Evolutionary conservation across 37 sponge, comb jelly and placozoan genomes (phyloP).

Genomic region (Bolinopsis microptera): DNA sequence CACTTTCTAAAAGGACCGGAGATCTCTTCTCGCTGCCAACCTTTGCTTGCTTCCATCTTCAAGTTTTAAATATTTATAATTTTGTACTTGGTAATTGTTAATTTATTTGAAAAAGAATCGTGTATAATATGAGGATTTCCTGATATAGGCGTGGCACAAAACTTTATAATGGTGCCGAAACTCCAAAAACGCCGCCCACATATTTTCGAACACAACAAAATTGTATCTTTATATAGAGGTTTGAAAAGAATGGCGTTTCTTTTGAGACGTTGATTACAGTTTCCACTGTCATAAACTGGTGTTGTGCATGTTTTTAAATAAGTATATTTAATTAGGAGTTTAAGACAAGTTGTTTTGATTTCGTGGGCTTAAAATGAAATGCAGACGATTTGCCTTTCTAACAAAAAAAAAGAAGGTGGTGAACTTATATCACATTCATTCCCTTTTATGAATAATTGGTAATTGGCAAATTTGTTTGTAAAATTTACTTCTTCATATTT

Average conservation of each 20-base stretch:
- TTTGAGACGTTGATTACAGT: neutral
- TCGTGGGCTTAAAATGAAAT: neutral
- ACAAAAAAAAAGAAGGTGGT: neutral
- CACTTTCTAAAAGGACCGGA: neutral
- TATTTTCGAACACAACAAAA: neutral
- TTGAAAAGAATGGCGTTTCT: neutral
- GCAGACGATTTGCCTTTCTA: neutral
- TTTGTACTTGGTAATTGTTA: constrained; percentile 63
- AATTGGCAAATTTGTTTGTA: no score
- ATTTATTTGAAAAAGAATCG: constrained; percentile 62
- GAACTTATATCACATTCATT: neutral
- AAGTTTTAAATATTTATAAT: constrained; percentile 63
- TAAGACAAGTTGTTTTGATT: neutral
- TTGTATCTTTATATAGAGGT: neutral
- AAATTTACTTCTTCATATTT: no score
- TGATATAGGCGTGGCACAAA: neutral
- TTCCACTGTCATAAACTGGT: neutral
- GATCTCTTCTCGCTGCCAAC: neutral
- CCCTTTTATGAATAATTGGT: no score
- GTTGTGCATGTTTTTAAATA: neutral
- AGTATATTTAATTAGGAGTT: neutral
- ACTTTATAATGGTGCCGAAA: neutral
- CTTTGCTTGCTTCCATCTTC: constrained; percentile 56
- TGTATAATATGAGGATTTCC: constrained; percentile 1
- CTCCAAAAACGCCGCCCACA: neutral